These are phyloP conservation scores for Candoia aspera DNA, from an alignment of 2,113 vertebrate species.

Conservation along the genomic window DNA sequence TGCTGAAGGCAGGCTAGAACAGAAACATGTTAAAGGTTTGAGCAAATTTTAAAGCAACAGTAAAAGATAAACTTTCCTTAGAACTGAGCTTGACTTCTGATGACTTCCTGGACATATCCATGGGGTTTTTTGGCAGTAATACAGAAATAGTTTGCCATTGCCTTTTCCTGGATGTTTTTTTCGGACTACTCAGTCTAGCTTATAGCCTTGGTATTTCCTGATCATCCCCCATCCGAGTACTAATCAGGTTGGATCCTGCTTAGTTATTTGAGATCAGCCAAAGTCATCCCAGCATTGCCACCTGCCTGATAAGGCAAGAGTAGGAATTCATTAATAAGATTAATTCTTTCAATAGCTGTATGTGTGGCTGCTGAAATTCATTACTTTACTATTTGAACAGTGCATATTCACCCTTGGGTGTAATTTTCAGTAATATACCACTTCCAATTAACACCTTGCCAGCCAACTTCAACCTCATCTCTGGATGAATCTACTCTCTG, in stretches of 20 bases:
- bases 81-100: not conserved
- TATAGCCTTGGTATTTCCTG: not conserved
- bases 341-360: not conserved
- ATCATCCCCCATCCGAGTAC: not conserved
- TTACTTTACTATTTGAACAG: not conserved
- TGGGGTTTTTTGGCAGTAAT: not conserved
- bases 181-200: not conserved
- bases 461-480: not conserved
- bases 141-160: not conserved
- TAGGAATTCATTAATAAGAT: not conserved
- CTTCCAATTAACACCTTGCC: not conserved
- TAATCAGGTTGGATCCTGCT: not conserved
- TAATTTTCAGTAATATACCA: not conserved
- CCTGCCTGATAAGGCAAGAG: not conserved
- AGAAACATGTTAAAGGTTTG: not conserved
- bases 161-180: not conserved
- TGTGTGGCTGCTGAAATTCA: not conserved
- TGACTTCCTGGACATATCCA: not conserved
- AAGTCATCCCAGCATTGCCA: not conserved
- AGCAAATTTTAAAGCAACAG: not conserved
- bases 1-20: not conserved
- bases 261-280: not conserved
- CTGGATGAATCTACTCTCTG: not conserved
- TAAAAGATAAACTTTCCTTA: not conserved
- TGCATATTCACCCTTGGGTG: not conserved